phyloP scores from a whole-genome alignment of 2,113 vertebrate species.

The Cromileptes altivelis region DNA sequence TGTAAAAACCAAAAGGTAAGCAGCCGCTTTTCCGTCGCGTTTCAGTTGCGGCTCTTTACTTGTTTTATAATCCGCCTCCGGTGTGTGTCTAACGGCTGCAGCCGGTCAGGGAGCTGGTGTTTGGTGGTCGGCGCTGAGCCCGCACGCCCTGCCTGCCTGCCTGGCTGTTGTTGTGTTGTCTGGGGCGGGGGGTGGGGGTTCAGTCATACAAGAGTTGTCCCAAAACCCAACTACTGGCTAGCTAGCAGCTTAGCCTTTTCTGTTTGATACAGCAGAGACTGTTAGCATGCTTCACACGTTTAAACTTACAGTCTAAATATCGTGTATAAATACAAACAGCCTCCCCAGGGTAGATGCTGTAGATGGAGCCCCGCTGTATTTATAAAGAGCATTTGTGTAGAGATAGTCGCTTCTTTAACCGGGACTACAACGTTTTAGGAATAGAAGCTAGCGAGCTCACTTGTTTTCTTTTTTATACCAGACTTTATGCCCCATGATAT shows the following conservation, averaged over 20 bases:
- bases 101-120: conserved; percentile 30
- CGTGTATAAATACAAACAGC: too few species aligned
- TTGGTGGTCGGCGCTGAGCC: conserved; percentile 69
- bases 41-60: background rate
- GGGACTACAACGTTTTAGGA: background rate
- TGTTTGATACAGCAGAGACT: background rate
- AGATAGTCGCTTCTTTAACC: background rate
- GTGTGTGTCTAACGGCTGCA: background rate
- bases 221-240: conserved; percentile 49
- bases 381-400: background rate
- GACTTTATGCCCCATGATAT: too few species aligned
- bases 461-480: too few species aligned
- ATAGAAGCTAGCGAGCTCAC: conserved; percentile 3
- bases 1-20: conserved; percentile 74
- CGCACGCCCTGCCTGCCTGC: conserved; percentile 77
- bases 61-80: background rate
- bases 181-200: conserved; percentile 66
- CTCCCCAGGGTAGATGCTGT: background rate
- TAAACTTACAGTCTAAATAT: background rate
- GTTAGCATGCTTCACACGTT: background rate
- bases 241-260: conserved; percentile 54
- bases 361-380: background rate
- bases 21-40: fast-evolving
- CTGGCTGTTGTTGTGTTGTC: conserved; percentile 81
- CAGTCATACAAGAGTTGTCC: conserved; percentile 61